Evolutionary conservation across 2,113 vertebrate species (phyloP).

Genomic region (Pseudolaguvia tuberculata): DNA sequence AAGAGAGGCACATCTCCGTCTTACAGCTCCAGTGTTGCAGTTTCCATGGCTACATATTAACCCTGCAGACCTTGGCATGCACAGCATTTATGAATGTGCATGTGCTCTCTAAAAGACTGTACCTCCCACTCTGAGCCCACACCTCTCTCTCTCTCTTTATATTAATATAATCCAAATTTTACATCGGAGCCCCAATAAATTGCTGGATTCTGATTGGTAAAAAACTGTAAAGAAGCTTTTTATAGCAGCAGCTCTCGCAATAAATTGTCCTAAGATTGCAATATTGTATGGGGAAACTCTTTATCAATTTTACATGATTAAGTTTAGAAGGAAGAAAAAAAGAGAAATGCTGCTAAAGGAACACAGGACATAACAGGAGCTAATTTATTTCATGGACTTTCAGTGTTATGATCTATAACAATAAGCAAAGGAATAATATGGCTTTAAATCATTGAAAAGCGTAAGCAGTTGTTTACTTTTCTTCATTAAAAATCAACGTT

Average conservation of each 20-base stretch:
- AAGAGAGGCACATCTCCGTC: conserved; percentile 29
- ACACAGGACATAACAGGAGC: background rate
- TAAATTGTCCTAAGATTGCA: background rate
- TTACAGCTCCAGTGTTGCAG: conserved; percentile 45
- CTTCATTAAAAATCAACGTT: no score
- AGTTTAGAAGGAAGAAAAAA: background rate
- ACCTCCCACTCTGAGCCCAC: conserved; percentile 23
- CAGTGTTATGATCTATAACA: background rate
- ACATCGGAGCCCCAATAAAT: background rate
- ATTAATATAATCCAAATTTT: background rate
- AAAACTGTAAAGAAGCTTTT: background rate
- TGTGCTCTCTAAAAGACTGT: conserved; percentile 38
- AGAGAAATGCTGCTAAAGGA: background rate
- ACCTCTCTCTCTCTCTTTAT: conserved; percentile 18
- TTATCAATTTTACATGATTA: background rate
- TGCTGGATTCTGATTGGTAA: background rate
- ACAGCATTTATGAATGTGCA: conserved; percentile 40
- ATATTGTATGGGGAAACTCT: no score
- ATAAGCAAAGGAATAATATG: background rate
- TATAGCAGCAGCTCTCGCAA: background rate
- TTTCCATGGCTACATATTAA: conserved; percentile 60
- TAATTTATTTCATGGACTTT: background rate
- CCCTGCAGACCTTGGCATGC: conserved; percentile 40
- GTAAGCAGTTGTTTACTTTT: no score
- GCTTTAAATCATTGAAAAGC: background rate